Conservation (phyloP, 2,113 vertebrate genomes). For the Colossoma macropomum region DNA sequence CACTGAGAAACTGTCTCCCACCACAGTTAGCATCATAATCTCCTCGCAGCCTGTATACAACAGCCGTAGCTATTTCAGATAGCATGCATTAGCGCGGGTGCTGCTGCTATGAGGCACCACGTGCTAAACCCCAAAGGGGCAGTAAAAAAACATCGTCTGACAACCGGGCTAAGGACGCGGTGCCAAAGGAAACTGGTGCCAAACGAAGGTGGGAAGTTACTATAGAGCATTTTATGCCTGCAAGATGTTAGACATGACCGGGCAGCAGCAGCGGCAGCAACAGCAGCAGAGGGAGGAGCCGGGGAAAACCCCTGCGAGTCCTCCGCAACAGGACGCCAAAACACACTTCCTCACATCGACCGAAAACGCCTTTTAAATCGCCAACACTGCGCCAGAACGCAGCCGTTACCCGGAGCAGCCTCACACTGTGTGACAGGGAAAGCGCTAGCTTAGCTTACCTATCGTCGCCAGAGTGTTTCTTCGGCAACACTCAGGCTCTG, state of each 20-base stretch:
- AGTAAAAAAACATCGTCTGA: not conserved
- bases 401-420: not conserved
- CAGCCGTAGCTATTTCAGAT: constrained; percentile 1
- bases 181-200: too few species aligned
- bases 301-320: constrained; percentile 92
- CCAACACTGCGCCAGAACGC: too few species aligned
- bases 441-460: constrained; percentile 44
- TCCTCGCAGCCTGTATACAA: not conserved
- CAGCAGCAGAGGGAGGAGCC: constrained; percentile 86
- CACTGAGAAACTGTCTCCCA: too few species aligned
- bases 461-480: constrained; percentile 29
- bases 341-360: constrained; percentile 64
- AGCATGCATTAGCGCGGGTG: constrained; percentile 6
- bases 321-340: constrained; percentile 77
- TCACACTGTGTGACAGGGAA: not conserved
- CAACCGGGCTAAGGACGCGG: not conserved
- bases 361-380: constrained; percentile 45
- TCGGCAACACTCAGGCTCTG: constrained; percentile 38
- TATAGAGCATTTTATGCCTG: constrained; percentile 53
- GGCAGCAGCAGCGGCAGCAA: constrained; percentile 59
- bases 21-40: too few species aligned
- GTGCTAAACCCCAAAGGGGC: constrained; percentile 20
- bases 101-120: constrained; percentile 34
- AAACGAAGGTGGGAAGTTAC: too few species aligned
- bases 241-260: constrained; percentile 77